phyloP scores from a whole-genome alignment of 2,797 vertebrate species.

The Atherinosoma microstoma region DNA sequence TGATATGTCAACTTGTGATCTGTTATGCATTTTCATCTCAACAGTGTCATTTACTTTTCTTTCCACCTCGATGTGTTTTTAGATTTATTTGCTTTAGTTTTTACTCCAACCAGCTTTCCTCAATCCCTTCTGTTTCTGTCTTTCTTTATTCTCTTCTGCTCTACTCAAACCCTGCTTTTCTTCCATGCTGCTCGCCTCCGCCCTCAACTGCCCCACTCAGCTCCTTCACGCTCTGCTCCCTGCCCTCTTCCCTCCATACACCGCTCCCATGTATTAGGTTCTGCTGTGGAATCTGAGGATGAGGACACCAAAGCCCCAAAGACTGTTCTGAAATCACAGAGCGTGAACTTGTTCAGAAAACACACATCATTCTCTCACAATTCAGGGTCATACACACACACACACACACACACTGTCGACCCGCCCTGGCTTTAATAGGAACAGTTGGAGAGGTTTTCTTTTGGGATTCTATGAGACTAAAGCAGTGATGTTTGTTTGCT shows the following conservation, averaged over 20 bases:
- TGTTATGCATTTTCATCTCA: conserved; percentile 9
- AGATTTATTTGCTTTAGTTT: not conserved
- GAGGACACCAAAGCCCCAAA: conserved; percentile 73
- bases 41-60: conserved; percentile 1
- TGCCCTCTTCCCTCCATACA: conserved; percentile 42
- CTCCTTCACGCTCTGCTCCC: conserved; percentile 60
- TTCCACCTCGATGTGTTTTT: not conserved
- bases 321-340: conserved; percentile 66
- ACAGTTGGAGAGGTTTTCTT: conserved; percentile 32
- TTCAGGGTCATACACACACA: conserved; percentile 26
- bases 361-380: conserved; percentile 55
- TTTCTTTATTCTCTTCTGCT: conserved; percentile 9
- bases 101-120: not conserved
- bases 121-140: conserved; percentile 1
- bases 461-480: conserved; percentile 37
- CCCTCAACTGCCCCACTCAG: conserved; percentile 32
- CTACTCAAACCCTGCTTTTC: conserved; percentile 12
- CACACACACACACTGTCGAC: not conserved
- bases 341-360: conserved; percentile 65
- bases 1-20: conserved; percentile 5
- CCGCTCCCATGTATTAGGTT: conserved; percentile 51
- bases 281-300: conserved; percentile 62
- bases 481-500: conserved; percentile 28
- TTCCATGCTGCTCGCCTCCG: not conserved
- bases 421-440: conserved; percentile 22